These are phyloP conservation scores for Subacronicta megacephala DNA, from an alignment of 2,888 invertebrate genomes.

Conservation along the genomic window DNA sequence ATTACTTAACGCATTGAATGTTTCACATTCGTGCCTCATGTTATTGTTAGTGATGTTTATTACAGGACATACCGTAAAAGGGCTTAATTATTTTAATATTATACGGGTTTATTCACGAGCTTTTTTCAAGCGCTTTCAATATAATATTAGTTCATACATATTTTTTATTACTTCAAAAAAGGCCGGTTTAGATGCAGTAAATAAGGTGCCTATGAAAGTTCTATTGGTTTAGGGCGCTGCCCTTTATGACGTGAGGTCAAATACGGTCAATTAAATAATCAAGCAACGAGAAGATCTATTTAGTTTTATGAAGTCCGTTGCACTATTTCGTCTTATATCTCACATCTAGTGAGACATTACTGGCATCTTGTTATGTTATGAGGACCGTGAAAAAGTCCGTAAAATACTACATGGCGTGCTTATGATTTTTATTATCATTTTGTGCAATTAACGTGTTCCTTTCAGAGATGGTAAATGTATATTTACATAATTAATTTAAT, in stretches of 20 bases:
- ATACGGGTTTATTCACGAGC: constrained; percentile 43
- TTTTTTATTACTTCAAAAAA: too few species aligned
- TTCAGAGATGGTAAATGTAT: constrained; percentile 18
- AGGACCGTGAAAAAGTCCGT: constrained; percentile 22
- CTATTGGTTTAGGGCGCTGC: constrained; percentile 74
- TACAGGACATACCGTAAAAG: constrained; percentile 25
- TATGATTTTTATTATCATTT: neutral
- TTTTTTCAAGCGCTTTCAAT: constrained; percentile 19
- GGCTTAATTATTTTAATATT: constrained; percentile 36
- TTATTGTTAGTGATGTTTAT: constrained; percentile 31
- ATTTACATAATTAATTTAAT: constrained; percentile 12
- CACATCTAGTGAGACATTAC: neutral
- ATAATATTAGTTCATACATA: too few species aligned
- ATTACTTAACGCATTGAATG: constrained; percentile 30
- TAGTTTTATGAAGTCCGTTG: constrained; percentile 16
- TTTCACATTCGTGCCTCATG: constrained; percentile 31
- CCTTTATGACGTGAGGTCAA: constrained; percentile 72
- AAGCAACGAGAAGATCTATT: constrained; percentile 31
- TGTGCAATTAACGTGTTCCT: constrained; percentile 27
- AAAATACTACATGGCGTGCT: neutral
- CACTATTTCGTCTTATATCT: constrained; percentile 26
- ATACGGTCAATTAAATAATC: constrained; percentile 82
- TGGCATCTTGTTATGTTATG: neutral
- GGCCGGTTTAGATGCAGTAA: neutral
- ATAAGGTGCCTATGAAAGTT: constrained; percentile 55